Percentiles rank a stretch among this genome's conserved stretches.
Evolutionary conservation across 2,888 invertebrate genomes (phyloP).

Genomic region (Strigamia maritima): DNA sequence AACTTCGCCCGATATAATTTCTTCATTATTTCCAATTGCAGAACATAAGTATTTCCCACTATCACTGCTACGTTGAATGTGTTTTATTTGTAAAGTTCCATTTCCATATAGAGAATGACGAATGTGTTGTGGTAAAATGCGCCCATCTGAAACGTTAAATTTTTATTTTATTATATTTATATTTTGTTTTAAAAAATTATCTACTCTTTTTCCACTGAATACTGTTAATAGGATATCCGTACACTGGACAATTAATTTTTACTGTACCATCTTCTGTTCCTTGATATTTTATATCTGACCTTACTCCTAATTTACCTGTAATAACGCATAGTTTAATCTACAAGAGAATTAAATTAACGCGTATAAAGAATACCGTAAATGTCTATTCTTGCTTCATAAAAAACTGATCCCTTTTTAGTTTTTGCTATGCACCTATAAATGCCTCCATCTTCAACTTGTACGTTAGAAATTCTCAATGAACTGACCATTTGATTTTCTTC

Average conservation of each 20-base stretch:
- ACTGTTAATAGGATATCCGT: constrained; percentile 88
- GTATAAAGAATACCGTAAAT: not conserved
- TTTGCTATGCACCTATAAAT: not conserved
- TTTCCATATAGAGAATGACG: constrained; percentile 61
- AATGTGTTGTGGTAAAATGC: constrained; percentile 85
- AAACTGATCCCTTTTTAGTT: not conserved
- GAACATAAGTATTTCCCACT: constrained; percentile 93
- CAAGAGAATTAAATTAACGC: not conserved
- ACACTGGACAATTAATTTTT: constrained; percentile 80
- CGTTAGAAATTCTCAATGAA: not conserved
- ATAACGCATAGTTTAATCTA: not conserved
- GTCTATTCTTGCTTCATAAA: not conserved
- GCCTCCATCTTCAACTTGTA: not conserved
- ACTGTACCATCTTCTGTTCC: constrained; percentile 87
- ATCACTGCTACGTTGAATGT: constrained; percentile 87
- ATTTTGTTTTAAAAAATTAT: constrained; percentile 42
- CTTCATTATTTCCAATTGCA: constrained; percentile 85
- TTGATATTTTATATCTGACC: constrained; percentile 79
- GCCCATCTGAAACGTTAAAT: constrained; percentile 59
- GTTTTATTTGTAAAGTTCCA: constrained; percentile 68
- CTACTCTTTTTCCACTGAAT: constrained; percentile 90
- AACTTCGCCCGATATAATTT: constrained; percentile 78
- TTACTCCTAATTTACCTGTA: not conserved
- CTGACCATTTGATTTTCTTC: not conserved
- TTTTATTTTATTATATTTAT: not conserved